These are phyloP conservation scores for Tauraco erythrolophus DNA, from an alignment of 2,113 vertebrate species.

Conservation along the genomic window DNA sequence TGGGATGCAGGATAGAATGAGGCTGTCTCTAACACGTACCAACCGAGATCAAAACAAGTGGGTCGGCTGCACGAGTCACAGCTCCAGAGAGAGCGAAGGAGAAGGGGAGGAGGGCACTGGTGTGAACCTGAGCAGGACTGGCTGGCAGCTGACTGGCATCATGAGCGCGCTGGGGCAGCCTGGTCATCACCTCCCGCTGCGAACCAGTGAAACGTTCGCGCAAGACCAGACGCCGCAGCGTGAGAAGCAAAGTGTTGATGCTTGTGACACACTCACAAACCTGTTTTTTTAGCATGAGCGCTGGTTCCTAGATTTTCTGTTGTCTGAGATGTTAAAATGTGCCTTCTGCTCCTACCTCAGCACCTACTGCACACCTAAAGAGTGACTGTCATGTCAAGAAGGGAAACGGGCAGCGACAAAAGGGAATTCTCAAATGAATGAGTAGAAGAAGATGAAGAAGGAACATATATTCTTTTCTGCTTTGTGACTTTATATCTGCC, in stretches of 20 bases:
- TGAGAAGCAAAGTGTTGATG: background rate
- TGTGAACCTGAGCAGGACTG: background rate
- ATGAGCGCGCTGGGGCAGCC: background rate
- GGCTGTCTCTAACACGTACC: background rate
- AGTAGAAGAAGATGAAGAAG: background rate
- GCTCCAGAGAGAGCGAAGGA: background rate
- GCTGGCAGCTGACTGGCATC: background rate
- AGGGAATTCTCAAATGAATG: background rate
- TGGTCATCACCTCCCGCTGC: background rate
- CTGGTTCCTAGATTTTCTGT: background rate
- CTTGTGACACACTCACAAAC: background rate
- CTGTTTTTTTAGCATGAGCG: background rate
- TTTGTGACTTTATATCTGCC: background rate
- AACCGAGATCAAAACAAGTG: background rate
- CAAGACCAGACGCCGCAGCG: background rate
- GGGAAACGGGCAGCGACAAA: background rate
- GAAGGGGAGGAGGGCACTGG: rapidly evolving
- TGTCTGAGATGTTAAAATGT: background rate
- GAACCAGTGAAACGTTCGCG: rapidly evolving
- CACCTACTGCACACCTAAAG: background rate
- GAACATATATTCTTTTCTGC: background rate
- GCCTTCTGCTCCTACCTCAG: background rate
- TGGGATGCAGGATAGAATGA: rapidly evolving
- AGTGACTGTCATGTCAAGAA: background rate
- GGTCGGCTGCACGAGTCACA: background rate